Percentiles rank a stretch among this genome's conserved stretches.
Conservation (phyloP, 2,113 vertebrate genomes). For the Chionodraco myersi region DNA sequence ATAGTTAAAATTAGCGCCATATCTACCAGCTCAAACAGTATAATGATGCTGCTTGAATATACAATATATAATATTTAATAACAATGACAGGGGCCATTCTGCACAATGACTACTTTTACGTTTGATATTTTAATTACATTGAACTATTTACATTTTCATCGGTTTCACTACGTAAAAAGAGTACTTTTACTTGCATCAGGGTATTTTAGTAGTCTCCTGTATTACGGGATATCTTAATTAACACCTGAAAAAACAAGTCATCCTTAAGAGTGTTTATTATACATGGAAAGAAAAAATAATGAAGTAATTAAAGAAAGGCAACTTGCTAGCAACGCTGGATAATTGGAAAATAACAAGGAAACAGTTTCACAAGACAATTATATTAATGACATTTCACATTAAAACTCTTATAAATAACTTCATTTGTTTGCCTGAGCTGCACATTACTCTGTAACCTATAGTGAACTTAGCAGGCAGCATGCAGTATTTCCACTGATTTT, state of each 20-base stretch:
- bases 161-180: background rate
- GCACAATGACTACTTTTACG: background rate
- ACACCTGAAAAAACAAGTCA: slow-evolving; percentile 37
- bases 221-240: slow-evolving; percentile 53
- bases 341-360: slow-evolving; percentile 67
- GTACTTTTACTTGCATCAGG: background rate
- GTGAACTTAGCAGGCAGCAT: slow-evolving; percentile 14
- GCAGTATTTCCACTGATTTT: slow-evolving; percentile 18
- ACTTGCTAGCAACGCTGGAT: slow-evolving; percentile 45
- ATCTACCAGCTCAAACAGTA: background rate
- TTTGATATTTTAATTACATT: background rate
- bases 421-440: slow-evolving; percentile 27
- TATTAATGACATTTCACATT: slow-evolving; percentile 44
- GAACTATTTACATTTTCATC: background rate
- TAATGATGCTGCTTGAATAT: background rate
- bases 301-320: slow-evolving; percentile 64
- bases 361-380: slow-evolving; percentile 51
- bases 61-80: background rate
- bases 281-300: slow-evolving; percentile 51
- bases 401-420: slow-evolving; percentile 49
- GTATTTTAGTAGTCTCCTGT: slow-evolving; percentile 3
- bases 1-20: background rate
- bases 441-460: slow-evolving; percentile 13
- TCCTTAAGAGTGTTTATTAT: slow-evolving; percentile 47
- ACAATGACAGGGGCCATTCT: background rate